phyloP scores from a whole-genome alignment of 2,797 vertebrate genomes.

The Lithobates pipiens region DNA sequence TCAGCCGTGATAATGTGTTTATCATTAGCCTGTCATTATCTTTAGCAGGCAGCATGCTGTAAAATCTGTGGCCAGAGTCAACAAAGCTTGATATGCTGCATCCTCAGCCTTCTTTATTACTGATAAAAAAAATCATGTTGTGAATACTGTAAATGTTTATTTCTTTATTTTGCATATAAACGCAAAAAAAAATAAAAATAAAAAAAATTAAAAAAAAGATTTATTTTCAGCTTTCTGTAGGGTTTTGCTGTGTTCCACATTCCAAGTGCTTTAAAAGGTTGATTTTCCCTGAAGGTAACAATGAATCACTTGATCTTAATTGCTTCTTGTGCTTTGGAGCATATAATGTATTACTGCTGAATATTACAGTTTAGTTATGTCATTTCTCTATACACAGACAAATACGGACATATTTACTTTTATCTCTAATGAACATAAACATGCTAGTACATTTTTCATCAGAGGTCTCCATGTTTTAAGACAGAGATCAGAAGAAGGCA shows the following conservation, averaged over 20 bases:
- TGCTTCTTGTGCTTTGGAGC: slow-evolving; percentile 56
- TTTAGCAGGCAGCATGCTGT: background rate
- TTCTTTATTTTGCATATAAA: slow-evolving; percentile 25
- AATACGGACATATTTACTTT: slow-evolving; percentile 56
- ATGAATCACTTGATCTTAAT: slow-evolving; percentile 65
- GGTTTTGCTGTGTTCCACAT: slow-evolving; percentile 60
- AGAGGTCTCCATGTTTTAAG: slow-evolving; percentile 4
- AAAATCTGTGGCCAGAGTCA: background rate
- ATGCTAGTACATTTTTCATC: slow-evolving; percentile 39
- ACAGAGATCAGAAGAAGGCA: background rate
- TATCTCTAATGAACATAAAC: slow-evolving; percentile 51
- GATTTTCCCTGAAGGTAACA: slow-evolving; percentile 65
- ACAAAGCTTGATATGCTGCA: background rate
- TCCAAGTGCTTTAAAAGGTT: slow-evolving; percentile 60
- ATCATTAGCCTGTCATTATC: slow-evolving; percentile 7
- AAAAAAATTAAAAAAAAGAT: slow-evolving; percentile 30
- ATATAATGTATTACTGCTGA: slow-evolving; percentile 63
- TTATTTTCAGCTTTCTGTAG: slow-evolving; percentile 33
- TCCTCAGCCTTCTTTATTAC: slow-evolving; percentile 3
- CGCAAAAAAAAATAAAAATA: background rate
- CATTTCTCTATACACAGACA: slow-evolving; percentile 46
- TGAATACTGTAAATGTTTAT: slow-evolving; percentile 26
- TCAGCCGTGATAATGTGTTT: background rate
- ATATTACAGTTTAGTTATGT: slow-evolving; percentile 59
- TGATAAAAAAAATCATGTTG: slow-evolving; percentile 40